Conservation (phyloP, 1,140 invertebrate genomes). For the Rhynchophorus ferrugineus region DNA sequence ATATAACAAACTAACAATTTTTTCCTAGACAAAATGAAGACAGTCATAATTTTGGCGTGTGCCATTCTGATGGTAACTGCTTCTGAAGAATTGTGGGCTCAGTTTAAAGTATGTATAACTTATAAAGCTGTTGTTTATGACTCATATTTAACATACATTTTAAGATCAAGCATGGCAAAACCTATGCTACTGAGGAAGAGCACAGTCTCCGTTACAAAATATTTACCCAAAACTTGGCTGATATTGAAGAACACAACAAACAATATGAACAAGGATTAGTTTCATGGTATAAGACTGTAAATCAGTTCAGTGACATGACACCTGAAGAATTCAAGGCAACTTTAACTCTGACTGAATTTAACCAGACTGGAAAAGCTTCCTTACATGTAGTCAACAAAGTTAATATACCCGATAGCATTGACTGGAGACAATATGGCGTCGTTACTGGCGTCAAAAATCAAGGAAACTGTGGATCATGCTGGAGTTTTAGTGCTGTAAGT, state of each 20-base stretch:
- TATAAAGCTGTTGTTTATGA: no score
- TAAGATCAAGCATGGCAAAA: no score
- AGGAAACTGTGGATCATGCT: constrained; percentile 43
- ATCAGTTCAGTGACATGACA: constrained; percentile 79
- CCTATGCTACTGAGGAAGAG: no score
- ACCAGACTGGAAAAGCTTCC: no score
- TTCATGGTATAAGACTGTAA: constrained; percentile 59
- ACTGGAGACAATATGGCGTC: constrained; percentile 21
- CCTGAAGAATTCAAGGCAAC: constrained; percentile 64
- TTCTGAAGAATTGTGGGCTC: no score
- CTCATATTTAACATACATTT: no score
- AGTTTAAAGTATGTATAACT: no score
- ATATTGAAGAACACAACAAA: constrained; percentile 77
- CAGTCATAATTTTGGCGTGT: no score
- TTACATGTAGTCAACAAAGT: no score
- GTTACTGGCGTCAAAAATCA: constrained; percentile 23
- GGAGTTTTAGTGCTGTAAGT: constrained; percentile 43
- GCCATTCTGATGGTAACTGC: no score
- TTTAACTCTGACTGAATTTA: constrained; percentile 37
- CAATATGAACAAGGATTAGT: constrained; percentile 56
- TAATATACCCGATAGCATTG: constrained; percentile 12
- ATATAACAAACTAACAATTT: no score
- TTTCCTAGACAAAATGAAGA: no score
- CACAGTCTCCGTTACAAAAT: constrained; percentile 47
- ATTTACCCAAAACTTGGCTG: constrained; percentile 74